A percentile compares a stretch with the other conserved stretches of the same genome.
phyloP scores from a whole-genome alignment of 2,888 invertebrate species.

The Nineta flava region DNA sequence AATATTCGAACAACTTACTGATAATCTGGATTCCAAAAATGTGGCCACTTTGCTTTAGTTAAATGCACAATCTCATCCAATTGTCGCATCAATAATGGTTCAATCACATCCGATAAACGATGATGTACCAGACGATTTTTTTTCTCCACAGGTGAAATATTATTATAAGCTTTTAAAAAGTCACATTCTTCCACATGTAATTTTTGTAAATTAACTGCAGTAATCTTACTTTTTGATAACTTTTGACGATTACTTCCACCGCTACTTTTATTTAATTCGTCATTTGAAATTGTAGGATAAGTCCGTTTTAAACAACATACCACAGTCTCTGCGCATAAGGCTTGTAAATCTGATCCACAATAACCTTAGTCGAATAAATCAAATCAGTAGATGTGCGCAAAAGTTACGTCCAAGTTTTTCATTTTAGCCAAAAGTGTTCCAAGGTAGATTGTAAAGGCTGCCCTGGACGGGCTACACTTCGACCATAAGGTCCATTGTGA shows the following conservation, averaged over 20 bases:
- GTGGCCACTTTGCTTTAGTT: constrained; percentile 21
- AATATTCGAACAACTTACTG: constrained; percentile 17
- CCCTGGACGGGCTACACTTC: too few relatives aligned
- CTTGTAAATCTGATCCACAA: constrained; percentile 72
- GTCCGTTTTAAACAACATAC: constrained; percentile 54
- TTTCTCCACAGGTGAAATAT: constrained; percentile 21
- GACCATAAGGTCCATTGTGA: too few relatives aligned
- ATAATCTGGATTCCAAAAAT: constrained; percentile 20
- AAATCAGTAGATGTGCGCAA: too few relatives aligned
- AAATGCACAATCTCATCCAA: constrained; percentile 9
- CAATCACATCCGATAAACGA: constrained; percentile 19
- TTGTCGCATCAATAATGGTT: constrained; percentile 23
- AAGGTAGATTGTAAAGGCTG: too few relatives aligned
- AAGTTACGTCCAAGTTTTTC: too few relatives aligned
- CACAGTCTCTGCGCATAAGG: constrained; percentile 67
- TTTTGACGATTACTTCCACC: too few relatives aligned
- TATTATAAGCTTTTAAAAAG: constrained; percentile 21
- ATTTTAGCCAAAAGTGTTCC: too few relatives aligned
- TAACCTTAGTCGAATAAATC: constrained; percentile 27
- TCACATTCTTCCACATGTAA: constrained; percentile 22
- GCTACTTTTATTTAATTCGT: too few relatives aligned
- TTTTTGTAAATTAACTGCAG: constrained; percentile 2
- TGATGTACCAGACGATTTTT: constrained; percentile 20
- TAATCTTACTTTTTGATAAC: not conserved
- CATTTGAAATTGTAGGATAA: constrained; percentile 42